Evolutionary conservation across 2,888 invertebrate genomes (phyloP), one percentile per base, ranked within the genome.

Genomic region (Metacarcinus magister): DNA sequence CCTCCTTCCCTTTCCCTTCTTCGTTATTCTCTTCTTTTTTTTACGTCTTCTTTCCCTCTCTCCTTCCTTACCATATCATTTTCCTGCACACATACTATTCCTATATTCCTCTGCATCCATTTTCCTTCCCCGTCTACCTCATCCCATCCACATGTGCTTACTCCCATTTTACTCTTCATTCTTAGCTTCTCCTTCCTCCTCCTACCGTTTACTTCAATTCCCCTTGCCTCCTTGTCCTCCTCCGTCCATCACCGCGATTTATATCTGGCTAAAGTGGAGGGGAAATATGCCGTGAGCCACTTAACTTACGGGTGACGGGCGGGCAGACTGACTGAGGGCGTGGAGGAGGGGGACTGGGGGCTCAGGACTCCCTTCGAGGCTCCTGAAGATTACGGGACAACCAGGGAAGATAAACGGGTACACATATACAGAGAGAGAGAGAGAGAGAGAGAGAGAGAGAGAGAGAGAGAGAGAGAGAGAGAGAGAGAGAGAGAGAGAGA

Each of bases 201-300:
- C 19, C 60, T 60, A 13, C 60, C 60, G 5, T 13, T 48, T 13
- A 8, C 48, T 48, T 13, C 48, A 48, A 8, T 19, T 10, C 60
- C 60, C 75, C 75, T 75, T 28, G 28, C 2, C 75, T 28, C 28
- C 75, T 28, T 75, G 75, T 75, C 75, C 75, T 75, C 75, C 75
- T 75, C 60, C 60, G 60, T 75, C 28, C 75, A 75, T 75, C 75
- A 75, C 28, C n/a, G 75, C 28, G 75, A 75, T 75, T 75, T 75
- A 75, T 75, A 75, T 75, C 3, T 3, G 28, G 28, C 10, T 28
- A 75, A 75, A 75, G 75, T 28, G 75, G 75, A 75, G 10, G 75
- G 75, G 28, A 28, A 75, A 28, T 75, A 75, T 75, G 75, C 28
- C 75, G 75, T 28, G 75, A 10, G 28, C 75, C 75, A 75, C 75